Base-by-base conservation (phyloP, 2,888 invertebrate genomes). In the Athrips mouffetella region DNA sequence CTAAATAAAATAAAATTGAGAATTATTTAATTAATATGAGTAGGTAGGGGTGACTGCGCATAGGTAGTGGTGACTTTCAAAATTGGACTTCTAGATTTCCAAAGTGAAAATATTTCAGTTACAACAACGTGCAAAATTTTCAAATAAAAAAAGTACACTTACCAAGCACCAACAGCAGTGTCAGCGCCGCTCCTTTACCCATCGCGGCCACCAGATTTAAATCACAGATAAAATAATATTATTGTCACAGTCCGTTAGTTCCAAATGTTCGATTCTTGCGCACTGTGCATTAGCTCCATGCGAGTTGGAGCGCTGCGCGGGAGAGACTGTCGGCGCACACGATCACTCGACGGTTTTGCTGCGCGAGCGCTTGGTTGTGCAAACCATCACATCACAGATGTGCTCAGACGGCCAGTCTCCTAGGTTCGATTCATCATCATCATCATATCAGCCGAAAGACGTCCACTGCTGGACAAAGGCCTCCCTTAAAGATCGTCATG, bases 141-240 rank as follows among this genome's bases (percentile, higher is more conserved):
- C n/a, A n/a, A n/a, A n/a, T n/a, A 8, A 21, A 25, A 18, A 42
- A 21, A 25, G n/a, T 10, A 25, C 16, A 70, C 75, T 71, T 56
- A 77, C 77, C 74, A 52, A 73, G 48, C 52, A 70, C 52, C 41
- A 73, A 54, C 53, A 73, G 56, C 56, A 73, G 65, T 62, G 66
- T 52, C 29, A 62, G 40, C 51, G 61, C 60, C 57, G 57, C 62
- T 51, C 52, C 58, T 47, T 55, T 46, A 49, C 57, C 54, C 67
- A 67, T 68, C 54, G 51, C 62, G 61, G 41, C 15, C 10, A 16
- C n/a, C n/a, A 21, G 4, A n/a, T 21, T 37, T n/a, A 37, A 37
- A 21, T 37, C 37, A 37, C 37, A 31, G 11, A 11, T 27, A 18
- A 37, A 35, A n/a, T 21, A n/a, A 11, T 37, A n/a, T n/a, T 15